Base-by-base conservation (phyloP, 2,888 invertebrate species). In the Rotaria socialis region DNA sequence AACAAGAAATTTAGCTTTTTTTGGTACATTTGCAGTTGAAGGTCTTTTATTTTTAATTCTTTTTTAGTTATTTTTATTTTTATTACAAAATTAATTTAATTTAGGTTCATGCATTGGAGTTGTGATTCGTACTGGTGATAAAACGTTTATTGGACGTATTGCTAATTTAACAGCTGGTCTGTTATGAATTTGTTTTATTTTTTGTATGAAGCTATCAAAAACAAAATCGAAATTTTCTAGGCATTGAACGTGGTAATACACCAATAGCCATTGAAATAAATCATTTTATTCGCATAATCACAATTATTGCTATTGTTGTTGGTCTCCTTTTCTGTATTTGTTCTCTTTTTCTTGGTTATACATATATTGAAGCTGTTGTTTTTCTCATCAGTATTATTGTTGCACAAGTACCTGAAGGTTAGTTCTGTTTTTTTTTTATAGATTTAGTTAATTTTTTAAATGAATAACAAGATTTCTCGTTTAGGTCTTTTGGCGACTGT, bases 21-120 rank as follows among this genome's bases (percentile, higher is more conserved):
- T 96, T 93, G 96, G 96, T 85, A 96, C 96, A 88, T 96, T 96
- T 92, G 96, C 96, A 89, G 96, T 96, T 86, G 96, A 96, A 92
- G 96, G 96, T 90, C 94, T 24, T 41, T 47, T 16, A 52, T 14
- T 16, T 11, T 7, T 84, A 10, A 50, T 14, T 35, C 14, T 84
- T n/a, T 16, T 52, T 47, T 14, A 2, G 8, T 41, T n/a, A 22
- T 87, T 19, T 74, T 50, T 22, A 27, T 7, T 58, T 47, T 58
- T 50, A n/a, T 50, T 27, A n/a, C 5, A 50, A 41, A 74, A 41
- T 35, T 2, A 74, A 75, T 67, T 43, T 2, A 55, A 55, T 55
- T 8, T 88, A 91, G 86, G 86, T 35, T 85, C 85, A 24, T 85
- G 85, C 14, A 75, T 80, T 41, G 86, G 86, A 75, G 67, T 86